Evolutionary conservation across 1,140 invertebrate species (phyloP).

Genomic region (Elymnias hypermnestra): DNA sequence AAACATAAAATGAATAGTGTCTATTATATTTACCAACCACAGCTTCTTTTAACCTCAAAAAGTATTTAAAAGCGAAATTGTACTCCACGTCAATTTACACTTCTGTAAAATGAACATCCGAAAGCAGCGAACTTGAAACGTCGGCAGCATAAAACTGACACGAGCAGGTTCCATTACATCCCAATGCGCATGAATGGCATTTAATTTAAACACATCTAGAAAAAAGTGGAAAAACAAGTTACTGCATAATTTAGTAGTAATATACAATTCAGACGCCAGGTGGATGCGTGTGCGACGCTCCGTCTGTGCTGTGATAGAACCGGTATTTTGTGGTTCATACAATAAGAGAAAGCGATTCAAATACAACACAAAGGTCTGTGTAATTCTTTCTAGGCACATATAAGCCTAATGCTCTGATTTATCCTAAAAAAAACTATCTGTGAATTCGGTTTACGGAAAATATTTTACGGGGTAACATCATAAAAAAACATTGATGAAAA

Average conservation of each 20-base stretch:
- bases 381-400: background rate
- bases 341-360: constrained; percentile 8
- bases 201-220: constrained; percentile 46
- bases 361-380: background rate
- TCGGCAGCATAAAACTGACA: constrained; percentile 5
- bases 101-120: too few species aligned
- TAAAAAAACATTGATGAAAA: too few species aligned
- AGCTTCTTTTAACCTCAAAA: too few species aligned
- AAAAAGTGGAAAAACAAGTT: constrained; percentile 36
- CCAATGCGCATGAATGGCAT: constrained; percentile 48
- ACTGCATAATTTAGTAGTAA: constrained; percentile 43
- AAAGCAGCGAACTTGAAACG: constrained; percentile 12
- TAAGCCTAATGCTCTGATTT: too few species aligned
- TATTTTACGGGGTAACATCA: too few species aligned
- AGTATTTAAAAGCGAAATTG: too few species aligned
- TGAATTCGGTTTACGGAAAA: too few species aligned
- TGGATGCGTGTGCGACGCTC: constrained; percentile 34
- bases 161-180: constrained; percentile 28
- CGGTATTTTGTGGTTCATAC: constrained; percentile 20
- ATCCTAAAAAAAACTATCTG: too few species aligned
- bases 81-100: too few species aligned
- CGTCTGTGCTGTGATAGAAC: constrained; percentile 27
- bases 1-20: too few species aligned
- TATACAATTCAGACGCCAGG: constrained; percentile 52
- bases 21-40: too few species aligned